Evolutionary conservation across 2,797 vertebrate species (phyloP), one percentile per base, ranked within the genome.

Genomic region (Gallinago stenura): DNA sequence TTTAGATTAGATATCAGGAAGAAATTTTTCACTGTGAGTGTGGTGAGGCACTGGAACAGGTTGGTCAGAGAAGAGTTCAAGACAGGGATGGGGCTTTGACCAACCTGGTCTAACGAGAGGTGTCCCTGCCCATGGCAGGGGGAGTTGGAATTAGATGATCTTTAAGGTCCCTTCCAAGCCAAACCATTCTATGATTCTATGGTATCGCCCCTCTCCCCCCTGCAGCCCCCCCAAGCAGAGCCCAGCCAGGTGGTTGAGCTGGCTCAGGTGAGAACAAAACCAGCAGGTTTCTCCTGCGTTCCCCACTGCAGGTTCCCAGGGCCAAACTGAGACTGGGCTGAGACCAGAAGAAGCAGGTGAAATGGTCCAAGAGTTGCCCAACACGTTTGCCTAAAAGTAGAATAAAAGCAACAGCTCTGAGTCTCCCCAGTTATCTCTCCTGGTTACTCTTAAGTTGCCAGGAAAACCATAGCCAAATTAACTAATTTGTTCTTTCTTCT

Each of bases 141-240:
- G 26, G 51, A 10, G 8, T 33, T 21, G 13, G 13, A 57, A 33
- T 12, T 33, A 8, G 31, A 33, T 22, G 6, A 33, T 57, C n/a
- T 33, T 57, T 33, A 57, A 57, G 56, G n/a, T 57, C n/a, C n/a
- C 20, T 57, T 57, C 56, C 56, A 57, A 33, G 20, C n/a, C 56
- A 33, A 57, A 57, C 21, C n/a, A 57, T 57, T 20, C n/a, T 57
- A 24, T 57, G 21, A 24, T 24, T 33, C n/a, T 22, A 57, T 15
- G 12, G 33, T 9, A 19, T n/a, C 6, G 2, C 12, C 12, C 20
- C 12, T 35, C 33, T 69, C 26, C 64, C 19, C 20, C 4, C 1
- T 1, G 7, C 43, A 84, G 45, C 41, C 26, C 2, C 1, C 26
- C 12, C 0, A 0, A n/a, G 48, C 69, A 62, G 41, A 71, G n/a